Evolutionary conservation across 2,797 vertebrate species (phyloP).

Genomic region (Muscicapa striata): DNA sequence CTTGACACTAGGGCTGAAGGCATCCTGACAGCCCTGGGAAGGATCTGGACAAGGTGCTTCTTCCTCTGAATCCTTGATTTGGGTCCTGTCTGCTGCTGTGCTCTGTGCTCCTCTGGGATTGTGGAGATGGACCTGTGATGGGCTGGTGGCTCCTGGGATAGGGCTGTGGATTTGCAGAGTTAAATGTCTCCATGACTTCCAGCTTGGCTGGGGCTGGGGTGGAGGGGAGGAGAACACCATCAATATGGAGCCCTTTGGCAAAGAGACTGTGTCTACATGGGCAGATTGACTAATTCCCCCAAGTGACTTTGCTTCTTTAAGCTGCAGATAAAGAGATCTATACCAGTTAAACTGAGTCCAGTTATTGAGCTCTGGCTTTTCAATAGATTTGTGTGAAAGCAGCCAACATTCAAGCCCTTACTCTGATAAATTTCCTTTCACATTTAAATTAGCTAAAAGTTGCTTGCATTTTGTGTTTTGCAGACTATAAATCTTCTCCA

Average conservation of each 20-base stretch:
- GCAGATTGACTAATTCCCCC: neutral
- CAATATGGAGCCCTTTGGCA: neutral
- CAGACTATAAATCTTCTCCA: neutral
- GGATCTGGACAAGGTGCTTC: fast-evolving
- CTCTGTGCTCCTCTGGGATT: neutral
- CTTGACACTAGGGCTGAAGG: too few relatives aligned
- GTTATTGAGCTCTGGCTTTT: neutral
- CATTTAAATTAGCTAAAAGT: neutral
- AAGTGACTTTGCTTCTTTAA: neutral
- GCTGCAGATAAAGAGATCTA: neutral
- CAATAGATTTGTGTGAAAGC: neutral
- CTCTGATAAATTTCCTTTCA: neutral
- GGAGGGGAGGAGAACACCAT: neutral
- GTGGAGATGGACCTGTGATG: neutral
- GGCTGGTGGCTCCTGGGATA: neutral
- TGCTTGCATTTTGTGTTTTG: neutral
- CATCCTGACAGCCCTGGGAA: neutral
- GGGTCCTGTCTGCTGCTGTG: neutral
- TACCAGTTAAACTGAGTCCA: neutral
- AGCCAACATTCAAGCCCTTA: neutral
- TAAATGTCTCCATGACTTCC: neutral
- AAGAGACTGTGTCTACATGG: neutral
- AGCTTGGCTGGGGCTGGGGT: fast-evolving
- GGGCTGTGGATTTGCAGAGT: neutral
- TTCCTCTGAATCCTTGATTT: neutral